phyloP scores from a whole-genome alignment of 2,113 vertebrate species.

The Aleadryas rufinucha region DNA sequence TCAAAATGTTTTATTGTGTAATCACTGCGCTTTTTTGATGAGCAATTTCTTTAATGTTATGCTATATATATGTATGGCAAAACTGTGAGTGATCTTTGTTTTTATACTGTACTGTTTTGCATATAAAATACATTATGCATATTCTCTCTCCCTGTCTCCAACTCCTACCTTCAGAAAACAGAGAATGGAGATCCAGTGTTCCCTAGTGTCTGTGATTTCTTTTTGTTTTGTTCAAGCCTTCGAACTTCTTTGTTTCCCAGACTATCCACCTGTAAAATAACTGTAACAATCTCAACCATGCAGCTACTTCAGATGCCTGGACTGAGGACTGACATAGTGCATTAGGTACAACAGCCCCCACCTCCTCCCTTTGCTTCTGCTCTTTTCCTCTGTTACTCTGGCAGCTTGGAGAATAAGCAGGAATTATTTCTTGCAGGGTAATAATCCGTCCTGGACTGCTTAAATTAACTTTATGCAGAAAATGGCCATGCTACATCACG shows the following conservation, averaged over 20 bases:
- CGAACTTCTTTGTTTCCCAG: not conserved
- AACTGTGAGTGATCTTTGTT: conserved; percentile 52
- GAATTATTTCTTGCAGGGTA: conserved; percentile 39
- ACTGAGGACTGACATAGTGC: not conserved
- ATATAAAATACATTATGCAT: conserved; percentile 38
- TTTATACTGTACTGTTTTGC: conserved; percentile 23
- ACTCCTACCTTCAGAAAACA: not conserved
- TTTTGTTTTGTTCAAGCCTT: not conserved
- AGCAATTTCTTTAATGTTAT: conserved; percentile 63
- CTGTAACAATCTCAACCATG: not conserved
- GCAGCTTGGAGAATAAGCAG: conserved; percentile 14
- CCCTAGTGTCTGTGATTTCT: not conserved
- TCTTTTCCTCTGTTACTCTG: not conserved
- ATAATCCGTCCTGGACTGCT: conserved; percentile 15
- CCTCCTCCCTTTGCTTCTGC: not conserved
- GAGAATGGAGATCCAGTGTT: not conserved
- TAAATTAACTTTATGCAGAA: conserved; percentile 51
- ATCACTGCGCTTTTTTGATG: conserved; percentile 53
- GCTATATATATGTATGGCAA: conserved; percentile 55
- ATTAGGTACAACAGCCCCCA: not conserved
- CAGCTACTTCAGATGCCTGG: not conserved
- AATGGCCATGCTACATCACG: conserved; percentile 5
- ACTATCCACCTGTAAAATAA: not conserved
- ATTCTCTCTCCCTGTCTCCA: not conserved
- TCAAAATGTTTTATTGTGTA: conserved; percentile 61